A percentile compares a stretch with the other conserved stretches of the same genome.
phyloP scores from a whole-genome alignment of 2,797 vertebrate genomes.

The Prionace glauca region DNA sequence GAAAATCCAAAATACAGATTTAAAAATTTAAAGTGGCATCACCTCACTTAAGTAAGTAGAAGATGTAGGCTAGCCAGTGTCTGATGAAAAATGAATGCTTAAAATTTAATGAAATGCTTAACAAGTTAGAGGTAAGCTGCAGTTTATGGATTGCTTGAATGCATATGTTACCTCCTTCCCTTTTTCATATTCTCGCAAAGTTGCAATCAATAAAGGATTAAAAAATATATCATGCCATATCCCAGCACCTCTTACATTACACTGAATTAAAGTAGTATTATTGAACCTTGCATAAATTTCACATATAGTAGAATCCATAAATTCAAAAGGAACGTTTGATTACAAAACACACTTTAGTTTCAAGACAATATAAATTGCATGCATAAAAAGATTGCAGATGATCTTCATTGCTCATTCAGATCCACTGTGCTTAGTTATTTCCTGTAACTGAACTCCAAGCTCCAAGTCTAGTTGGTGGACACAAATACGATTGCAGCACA shows the following conservation, averaged over 20 bases:
- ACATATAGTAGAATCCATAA: constrained; percentile 10
- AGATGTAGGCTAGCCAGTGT: neutral
- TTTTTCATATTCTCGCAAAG: neutral
- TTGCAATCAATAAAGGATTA: neutral
- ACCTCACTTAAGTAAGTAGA: neutral
- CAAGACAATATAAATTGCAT: constrained; percentile 27
- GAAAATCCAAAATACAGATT: neutral
- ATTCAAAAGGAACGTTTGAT: constrained; percentile 31
- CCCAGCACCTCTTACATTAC: neutral
- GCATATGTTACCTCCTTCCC: neutral
- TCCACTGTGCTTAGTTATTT: neutral
- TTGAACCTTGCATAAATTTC: constrained; percentile 26
- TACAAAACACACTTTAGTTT: neutral
- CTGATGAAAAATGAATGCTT: neutral
- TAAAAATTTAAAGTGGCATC: constrained; percentile 1
- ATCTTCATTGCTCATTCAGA: neutral
- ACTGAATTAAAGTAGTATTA: neutral
- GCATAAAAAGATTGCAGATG: constrained; percentile 23
- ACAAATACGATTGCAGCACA: neutral
- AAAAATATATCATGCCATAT: neutral
- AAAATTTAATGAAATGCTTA: constrained; percentile 7
- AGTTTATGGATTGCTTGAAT: neutral
- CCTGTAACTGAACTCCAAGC: neutral
- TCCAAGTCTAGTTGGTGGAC: neutral
- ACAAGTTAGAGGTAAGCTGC: neutral